Evolutionary conservation across 37 sponge, comb jelly and placozoan species (phyloP), one percentile per base, ranked within the genome.

Genomic region (Cliona cf. orientalis): DNA sequence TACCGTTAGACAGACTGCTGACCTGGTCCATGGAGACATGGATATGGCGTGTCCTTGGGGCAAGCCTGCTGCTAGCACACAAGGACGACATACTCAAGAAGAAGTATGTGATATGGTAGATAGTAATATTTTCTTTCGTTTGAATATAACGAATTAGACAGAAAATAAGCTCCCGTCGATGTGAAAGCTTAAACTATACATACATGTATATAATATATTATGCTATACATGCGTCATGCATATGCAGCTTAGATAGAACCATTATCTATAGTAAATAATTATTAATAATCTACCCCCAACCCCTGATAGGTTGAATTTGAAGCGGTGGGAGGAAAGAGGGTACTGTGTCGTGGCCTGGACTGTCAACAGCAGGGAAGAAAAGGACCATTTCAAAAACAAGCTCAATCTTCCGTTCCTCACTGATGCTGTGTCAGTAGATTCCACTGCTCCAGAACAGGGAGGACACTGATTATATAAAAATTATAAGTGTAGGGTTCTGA

Each of bases 321-420:
- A n/a, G n/a, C n/a, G n/a, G 29, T 79, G 79, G 79, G n/a, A 66
- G 56, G 49, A 19, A 12, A 66, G 68, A 23, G 79, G 67, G 22
- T 32, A 66, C 22, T 17, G n/a, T 42, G 37, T 79, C 19, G 66
- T 79, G 19, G 66, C 79, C 11, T 79, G 79, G 79, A 79, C 79
- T 46, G 79, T 79, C 22, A 79, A 79, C 79, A 66, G 36, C 35
- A 42, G 22, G 34, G 67, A 64, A 33, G 79, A 79, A 38, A 79
- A 79, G 66, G 5, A 23, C 0, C 33, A 66, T 29, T 42, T 79
- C 17, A 37, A 43, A 7, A 29, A 42, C 3, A 39, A 34, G 1
- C 39, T 79, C 1, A 58, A 66, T 36, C 2, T 79, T 1, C 67
- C 79, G 0, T 79, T 39, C 45, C 31, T 79, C 35, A 66, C 79